Percentiles rank a stretch among this genome's conserved stretches.
Conservation (phyloP, 2,888 invertebrate species). For the Luperina testacea region DNA sequence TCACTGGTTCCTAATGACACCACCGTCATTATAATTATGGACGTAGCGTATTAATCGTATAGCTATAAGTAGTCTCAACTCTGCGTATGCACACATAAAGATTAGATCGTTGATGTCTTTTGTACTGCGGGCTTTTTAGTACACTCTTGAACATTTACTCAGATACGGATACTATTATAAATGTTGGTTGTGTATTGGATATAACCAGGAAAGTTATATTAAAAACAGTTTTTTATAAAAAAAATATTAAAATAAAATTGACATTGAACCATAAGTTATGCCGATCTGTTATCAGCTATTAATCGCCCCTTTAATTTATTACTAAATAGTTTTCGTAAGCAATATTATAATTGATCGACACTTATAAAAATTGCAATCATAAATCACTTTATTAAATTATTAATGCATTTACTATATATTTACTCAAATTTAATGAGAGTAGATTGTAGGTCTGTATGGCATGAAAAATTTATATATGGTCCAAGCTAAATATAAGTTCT, state of each 20-base stretch:
- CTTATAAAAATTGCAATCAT: conserved; percentile 1
- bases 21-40: background rate
- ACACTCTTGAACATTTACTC: background rate
- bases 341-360: background rate
- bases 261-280: conserved; percentile 12
- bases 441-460: background rate
- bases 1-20: background rate
- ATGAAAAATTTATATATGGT: conserved; percentile 1
- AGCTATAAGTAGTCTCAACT: background rate
- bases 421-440: background rate
- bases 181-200: background rate
- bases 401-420: background rate
- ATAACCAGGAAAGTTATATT: background rate
- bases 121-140: conserved; percentile 66
- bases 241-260: conserved; percentile 7
- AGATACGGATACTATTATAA: background rate
- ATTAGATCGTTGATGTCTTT: conserved; percentile 84
- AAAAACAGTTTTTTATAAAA: background rate
- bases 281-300: conserved; percentile 19
- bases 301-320: conserved; percentile 35
- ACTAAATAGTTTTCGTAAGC: conserved; percentile 5
- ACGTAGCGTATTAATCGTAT: background rate
- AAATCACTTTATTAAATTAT: conserved; percentile 2
- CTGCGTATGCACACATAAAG: conserved; percentile 40
- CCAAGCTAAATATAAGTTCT: background rate